Evolutionary conservation across 1,140 invertebrate species (phyloP), one percentile per base, ranked within the genome.

Genomic region (Tetramorium parvispinum): DNA sequence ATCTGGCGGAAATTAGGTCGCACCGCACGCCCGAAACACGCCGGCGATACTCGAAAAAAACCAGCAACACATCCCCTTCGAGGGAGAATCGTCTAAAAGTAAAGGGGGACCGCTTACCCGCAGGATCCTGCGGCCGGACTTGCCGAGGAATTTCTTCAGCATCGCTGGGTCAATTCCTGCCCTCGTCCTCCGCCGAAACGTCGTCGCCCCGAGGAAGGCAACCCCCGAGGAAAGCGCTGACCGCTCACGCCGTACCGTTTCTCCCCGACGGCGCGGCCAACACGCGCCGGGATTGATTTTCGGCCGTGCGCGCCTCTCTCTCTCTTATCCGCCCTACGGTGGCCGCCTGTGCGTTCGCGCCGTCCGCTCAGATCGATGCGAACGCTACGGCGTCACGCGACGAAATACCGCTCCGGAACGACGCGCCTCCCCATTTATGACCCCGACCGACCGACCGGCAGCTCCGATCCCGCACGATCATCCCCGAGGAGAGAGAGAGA

Each of bases 101-200:
- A 4, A 18, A 21, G 49, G 18, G 37, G 53, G n/a, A 53, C 16
- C 21, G 37, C 93, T 91, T 91, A 95, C 94, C 94, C 93, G 93
- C 32, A 95, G 81, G 55, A 95, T 92, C 57, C 92, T 93, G 46
- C 93, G 92, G 40, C 94, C 94, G 18, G 94, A 95, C 51, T 94
- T 95, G 85, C 88, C 92, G 40, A 95, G 87, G 18, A 92, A 93
- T 83, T 95, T 94, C 55, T 90, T 94, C 89, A 95, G 85, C 94
- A 95, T 95, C 68, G 87, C 71, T 51, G 13, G 43, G 24, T 49
- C 18, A 7, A 16, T 32, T 46, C 2, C 43, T 46, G 8, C 16
- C 37, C 13, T 51, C 6, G 68, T 49, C 16, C 27, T 11, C 32
- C 59, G 59, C 32, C 32, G 32, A 32, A 51, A 27, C 18, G 18